Evolutionary conservation across 2,113 vertebrate genomes (phyloP).

Genomic region (Anguilla japonica): DNA sequence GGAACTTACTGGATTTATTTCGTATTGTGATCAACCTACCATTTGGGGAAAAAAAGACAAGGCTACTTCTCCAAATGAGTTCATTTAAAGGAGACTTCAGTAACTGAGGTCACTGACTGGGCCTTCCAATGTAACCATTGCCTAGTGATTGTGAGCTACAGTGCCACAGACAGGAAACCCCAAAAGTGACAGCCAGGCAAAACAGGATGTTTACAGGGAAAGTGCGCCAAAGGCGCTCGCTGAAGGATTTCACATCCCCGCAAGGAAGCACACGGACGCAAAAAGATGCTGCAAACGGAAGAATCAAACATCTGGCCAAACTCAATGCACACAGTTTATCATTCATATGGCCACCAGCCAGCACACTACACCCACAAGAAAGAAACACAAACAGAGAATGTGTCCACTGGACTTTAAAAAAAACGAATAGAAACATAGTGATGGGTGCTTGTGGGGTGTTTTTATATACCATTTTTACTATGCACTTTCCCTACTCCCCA

Average conservation of each 20-base stretch:
- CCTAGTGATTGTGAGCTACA: constrained; percentile 26
- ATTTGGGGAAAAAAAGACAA: background rate
- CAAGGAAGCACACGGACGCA: constrained; percentile 35
- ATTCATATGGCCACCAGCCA: constrained; percentile 6
- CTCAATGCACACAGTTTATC: constrained; percentile 44
- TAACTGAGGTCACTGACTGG: background rate
- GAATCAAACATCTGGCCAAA: constrained; percentile 31
- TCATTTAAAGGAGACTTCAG: background rate
- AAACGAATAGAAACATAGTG: no score
- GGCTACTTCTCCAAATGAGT: background rate
- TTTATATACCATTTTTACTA: no score
- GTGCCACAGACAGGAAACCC: constrained; percentile 36
- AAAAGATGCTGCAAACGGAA: constrained; percentile 10
- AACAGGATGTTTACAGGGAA: constrained; percentile 73
- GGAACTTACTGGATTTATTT: background rate
- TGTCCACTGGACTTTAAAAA: no score
- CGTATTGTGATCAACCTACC: background rate
- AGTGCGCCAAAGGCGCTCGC: constrained; percentile 35
- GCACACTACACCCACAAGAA: background rate
- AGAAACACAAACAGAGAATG: background rate
- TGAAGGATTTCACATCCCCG: constrained; percentile 30
- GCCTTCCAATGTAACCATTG: background rate
- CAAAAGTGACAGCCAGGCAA: constrained; percentile 51
- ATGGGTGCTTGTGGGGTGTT: no score
- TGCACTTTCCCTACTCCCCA: no score